These are phyloP conservation scores for Latrodectus hesperus DNA, from an alignment of 2,888 invertebrate species.

Conservation along the genomic window DNA sequence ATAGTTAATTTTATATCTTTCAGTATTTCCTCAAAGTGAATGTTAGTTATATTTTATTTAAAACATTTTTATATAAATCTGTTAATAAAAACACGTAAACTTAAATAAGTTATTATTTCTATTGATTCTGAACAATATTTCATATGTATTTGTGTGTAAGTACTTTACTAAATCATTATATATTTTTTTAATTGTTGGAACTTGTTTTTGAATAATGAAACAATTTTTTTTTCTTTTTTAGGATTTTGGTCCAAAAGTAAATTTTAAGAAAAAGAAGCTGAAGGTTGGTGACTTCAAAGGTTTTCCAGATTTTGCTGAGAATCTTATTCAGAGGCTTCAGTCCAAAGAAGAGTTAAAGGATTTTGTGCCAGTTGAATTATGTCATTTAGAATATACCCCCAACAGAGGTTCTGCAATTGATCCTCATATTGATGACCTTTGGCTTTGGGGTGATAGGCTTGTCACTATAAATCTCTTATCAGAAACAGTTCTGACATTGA, in stretches of 20 bases:
- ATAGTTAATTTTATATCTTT: too few species aligned
- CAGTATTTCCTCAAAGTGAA: too few species aligned
- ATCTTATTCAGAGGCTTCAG: slow-evolving; percentile 85
- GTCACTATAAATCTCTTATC: slow-evolving; percentile 91
- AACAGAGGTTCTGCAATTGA: slow-evolving; percentile 94
- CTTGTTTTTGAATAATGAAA: too few species aligned
- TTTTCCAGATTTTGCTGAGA: slow-evolving; percentile 87
- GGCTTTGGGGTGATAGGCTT: slow-evolving; percentile 99
- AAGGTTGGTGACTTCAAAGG: slow-evolving; percentile 86
- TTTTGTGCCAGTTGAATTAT: slow-evolving; percentile 93
- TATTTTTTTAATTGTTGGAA: too few species aligned
- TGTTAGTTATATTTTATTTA: too few species aligned
- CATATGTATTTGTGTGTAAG: too few species aligned
- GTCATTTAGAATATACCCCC: slow-evolving; percentile 94
- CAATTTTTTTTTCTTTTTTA: slow-evolving; percentile 73
- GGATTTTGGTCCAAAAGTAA: slow-evolving; percentile 98
- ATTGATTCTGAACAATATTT: too few species aligned
- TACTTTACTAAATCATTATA: too few species aligned
- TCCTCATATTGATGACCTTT: slow-evolving; percentile 98
- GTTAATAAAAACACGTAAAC: too few species aligned
- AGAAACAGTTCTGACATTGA: slow-evolving; percentile 88
- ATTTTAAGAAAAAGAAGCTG: slow-evolving; percentile 94
- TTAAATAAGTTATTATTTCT: too few species aligned
- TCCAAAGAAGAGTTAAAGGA: slow-evolving; percentile 79
- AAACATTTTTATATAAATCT: too few species aligned